phyloP scores from a whole-genome alignment of 2,797 vertebrate genomes.

The Macroramphosus scolopax region DNA sequence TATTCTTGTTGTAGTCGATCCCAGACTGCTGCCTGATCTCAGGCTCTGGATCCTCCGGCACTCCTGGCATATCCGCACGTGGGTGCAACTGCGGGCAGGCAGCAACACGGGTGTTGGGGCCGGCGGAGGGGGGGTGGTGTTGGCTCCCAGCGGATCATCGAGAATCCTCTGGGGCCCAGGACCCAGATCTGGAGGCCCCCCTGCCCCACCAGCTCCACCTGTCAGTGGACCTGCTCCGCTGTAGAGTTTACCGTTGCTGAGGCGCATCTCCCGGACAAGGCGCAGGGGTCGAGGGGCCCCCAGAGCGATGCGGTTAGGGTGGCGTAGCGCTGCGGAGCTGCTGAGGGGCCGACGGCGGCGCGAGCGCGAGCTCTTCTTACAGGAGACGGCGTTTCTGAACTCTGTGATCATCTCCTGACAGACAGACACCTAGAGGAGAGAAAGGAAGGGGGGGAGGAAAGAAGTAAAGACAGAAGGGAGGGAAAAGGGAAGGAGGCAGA shows the following conservation, averaged over 20 bases:
- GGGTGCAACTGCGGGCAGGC: slow-evolving; percentile 80
- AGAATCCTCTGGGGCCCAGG: slow-evolving; percentile 80
- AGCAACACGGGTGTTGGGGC: slow-evolving; percentile 69
- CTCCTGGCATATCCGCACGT: slow-evolving; percentile 92
- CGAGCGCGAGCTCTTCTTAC: slow-evolving; percentile 89
- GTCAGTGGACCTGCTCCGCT: slow-evolving; percentile 81
- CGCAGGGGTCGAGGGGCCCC: slow-evolving; percentile 82
- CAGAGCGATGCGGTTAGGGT: slow-evolving; percentile 79
- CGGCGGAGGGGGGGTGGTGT: slow-evolving; percentile 71
- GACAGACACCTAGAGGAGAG: slow-evolving; percentile 82
- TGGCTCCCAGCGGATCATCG: slow-evolving; percentile 78
- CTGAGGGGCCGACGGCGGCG: slow-evolving; percentile 80
- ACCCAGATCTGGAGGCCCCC: slow-evolving; percentile 71
- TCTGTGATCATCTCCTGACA: slow-evolving; percentile 95
- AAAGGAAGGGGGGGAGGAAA: slow-evolving; percentile 38
- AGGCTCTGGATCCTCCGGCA: slow-evolving; percentile 90
- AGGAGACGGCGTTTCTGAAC: slow-evolving; percentile 89
- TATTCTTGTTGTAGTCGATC: slow-evolving; percentile 65
- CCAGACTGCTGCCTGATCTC: slow-evolving; percentile 64
- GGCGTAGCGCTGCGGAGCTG: slow-evolving; percentile 73
- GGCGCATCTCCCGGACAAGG: slow-evolving; percentile 87
- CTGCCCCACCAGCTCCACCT: slow-evolving; percentile 60
- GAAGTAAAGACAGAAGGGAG: slow-evolving; percentile 29
- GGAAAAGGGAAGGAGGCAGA: slow-evolving; percentile 7
- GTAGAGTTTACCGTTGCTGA: slow-evolving; percentile 92